Base-by-base conservation (phyloP, 2,888 invertebrate genomes). In the Mythimna impura region DNA sequence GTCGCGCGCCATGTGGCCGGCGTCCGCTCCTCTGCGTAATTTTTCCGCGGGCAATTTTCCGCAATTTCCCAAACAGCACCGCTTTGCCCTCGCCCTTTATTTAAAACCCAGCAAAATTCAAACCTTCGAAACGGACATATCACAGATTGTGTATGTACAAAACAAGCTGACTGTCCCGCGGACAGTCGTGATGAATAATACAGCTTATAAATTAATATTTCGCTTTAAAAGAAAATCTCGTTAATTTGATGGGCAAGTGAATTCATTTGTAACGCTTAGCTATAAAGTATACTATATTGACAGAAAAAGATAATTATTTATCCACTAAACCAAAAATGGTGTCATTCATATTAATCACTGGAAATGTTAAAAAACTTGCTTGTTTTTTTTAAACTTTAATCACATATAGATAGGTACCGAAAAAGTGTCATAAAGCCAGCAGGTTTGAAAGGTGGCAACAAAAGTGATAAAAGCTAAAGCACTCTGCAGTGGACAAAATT, bases 1-100 rank as follows among this genome's bases (percentile, higher is more conserved):
- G 93, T 91, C 91, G 91, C 91, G 93, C 95, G 93, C 94, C 96
- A 96, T 96, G 94, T 95, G 95, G 93, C 92, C 90, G 88, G 89
- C 84, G 82, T 68, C 66, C 89, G 91, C 88, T 91, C 83, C 89
- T 92, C 91, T 91, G 86, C 92, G 92, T 93, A 92, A 94, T 95
- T 94, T 96, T 95, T 94, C 92, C 93, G 89, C 91, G 89, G 91
- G 91, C 93, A 93, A 93, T 94, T 94, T 94, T 91, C 90, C 93
- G 88, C 92, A 92, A 92, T 93, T 93, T 94, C 86, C 91, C 91
- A 92, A 94, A 94, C 93, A 90, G 86, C 88, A 86, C 67, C 81
- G 79, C 71, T 91, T 90, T 88, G 85, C 89, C 89, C 90, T 89
- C 89, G 81, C 85, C 88, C 89, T 92, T 94, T 93, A 91, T 93